Conservation (phyloP, 2,888 invertebrate species). For the Lathronympha strigana region DNA sequence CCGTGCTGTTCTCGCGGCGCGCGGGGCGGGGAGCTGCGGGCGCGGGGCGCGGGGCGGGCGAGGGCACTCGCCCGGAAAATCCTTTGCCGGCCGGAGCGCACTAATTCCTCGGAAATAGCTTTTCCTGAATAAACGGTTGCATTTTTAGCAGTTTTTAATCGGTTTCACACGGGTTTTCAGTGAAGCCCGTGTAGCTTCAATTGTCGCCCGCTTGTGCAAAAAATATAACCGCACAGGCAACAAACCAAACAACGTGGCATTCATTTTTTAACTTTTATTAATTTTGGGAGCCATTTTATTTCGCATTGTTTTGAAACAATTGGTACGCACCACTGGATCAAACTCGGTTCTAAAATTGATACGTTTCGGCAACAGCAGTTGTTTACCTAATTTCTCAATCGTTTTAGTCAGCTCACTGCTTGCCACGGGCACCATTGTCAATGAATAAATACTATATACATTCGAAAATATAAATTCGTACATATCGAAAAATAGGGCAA, state of each 20-base stretch:
- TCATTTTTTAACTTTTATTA: conserved; percentile 3
- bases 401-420: neutral
- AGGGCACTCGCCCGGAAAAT: conserved; percentile 31
- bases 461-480: too few species aligned
- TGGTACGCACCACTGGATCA: conserved; percentile 1
- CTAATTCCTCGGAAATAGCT: conserved; percentile 41
- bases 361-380: neutral
- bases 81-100: conserved; percentile 37
- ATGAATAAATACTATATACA: neutral
- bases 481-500: too few species aligned
- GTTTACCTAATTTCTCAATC: neutral
- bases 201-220: conserved; percentile 20
- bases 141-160: conserved; percentile 37
- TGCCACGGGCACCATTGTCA: neutral
- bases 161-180: conserved; percentile 27
- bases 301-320: conserved; percentile 7
- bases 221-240: conserved; percentile 1
- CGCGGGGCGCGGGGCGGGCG: conserved; percentile 14
- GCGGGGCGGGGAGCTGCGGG: neutral
- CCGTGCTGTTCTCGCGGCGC: neutral
- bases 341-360: neutral
- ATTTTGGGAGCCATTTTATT: conserved; percentile 2
- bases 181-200: conserved; percentile 20
- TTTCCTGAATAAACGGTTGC: conserved; percentile 34
- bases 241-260: neutral